These are phyloP conservation scores for Clivina fossor DNA, from an alignment of 2,888 invertebrate genomes.

Conservation along the genomic window DNA sequence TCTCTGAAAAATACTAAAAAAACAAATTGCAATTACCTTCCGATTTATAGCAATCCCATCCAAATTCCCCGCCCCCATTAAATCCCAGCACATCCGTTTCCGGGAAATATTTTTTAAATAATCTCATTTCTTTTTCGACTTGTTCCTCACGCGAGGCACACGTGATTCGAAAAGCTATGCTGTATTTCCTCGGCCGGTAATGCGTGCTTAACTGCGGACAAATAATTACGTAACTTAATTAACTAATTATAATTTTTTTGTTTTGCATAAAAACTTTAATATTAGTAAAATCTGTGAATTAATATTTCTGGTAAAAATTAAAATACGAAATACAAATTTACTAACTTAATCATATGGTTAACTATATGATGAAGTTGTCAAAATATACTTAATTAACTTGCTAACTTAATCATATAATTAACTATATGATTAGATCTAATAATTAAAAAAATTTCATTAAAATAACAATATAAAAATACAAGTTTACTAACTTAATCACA, in stretches of 20 bases:
- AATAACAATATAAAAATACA: too few relatives aligned
- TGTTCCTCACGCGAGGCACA: slow-evolving; percentile 15
- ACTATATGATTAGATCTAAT: too few relatives aligned
- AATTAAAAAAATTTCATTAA: too few relatives aligned
- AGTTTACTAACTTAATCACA: too few relatives aligned
- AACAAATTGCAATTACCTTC: neutral
- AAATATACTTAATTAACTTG: too few relatives aligned
- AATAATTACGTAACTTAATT: slow-evolving; percentile 5
- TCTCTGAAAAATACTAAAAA: neutral
- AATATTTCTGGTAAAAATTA: too few relatives aligned
- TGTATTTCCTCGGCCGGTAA: slow-evolving; percentile 20
- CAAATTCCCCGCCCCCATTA: slow-evolving; percentile 25
- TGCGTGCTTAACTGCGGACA: slow-evolving; percentile 13
- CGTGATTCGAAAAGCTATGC: slow-evolving; percentile 24
- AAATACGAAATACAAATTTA: too few relatives aligned
- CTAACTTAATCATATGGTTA: too few relatives aligned
- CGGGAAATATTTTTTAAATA: slow-evolving; percentile 20
- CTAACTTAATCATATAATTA: too few relatives aligned
- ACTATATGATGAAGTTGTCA: too few relatives aligned
- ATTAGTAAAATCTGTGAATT: too few relatives aligned
- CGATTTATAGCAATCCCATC: slow-evolving; percentile 22
- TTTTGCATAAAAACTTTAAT: neutral
- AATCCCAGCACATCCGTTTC: slow-evolving; percentile 22
- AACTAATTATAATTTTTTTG: neutral
- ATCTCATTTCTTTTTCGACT: slow-evolving; percentile 5